Percentiles rank a stretch among this genome's conserved stretches.
Evolutionary conservation across 2,888 invertebrate species (phyloP).

Genomic region (Dryocosmus kuriphilus): DNA sequence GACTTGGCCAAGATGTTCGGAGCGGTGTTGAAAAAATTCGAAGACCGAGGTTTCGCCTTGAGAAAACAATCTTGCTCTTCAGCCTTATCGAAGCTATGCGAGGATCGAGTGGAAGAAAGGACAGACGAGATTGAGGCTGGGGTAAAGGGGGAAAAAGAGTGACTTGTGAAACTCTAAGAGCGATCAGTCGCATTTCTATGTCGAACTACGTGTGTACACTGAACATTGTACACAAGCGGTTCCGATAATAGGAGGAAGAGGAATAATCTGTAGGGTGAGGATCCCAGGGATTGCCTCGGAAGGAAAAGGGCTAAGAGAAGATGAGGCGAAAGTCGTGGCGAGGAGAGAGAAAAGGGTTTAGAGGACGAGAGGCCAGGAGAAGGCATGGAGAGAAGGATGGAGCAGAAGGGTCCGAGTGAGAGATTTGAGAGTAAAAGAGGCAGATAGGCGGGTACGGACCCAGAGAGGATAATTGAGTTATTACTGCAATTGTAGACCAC

Average conservation of each 20-base stretch:
- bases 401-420: conserved; percentile 70
- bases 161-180: conserved; percentile 31
- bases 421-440: conserved; percentile 77
- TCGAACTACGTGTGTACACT: conserved; percentile 21
- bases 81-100: conserved; percentile 21
- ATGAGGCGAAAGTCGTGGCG: conserved; percentile 35
- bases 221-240: conserved; percentile 26
- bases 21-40: conserved; percentile 19
- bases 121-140: conserved; percentile 37
- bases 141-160: conserved; percentile 53
- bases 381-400: conserved; percentile 53
- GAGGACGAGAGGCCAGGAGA: conserved; percentile 44
- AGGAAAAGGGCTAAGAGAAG: conserved; percentile 27
- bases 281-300: conserved; percentile 2
- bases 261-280: conserved; percentile 12
- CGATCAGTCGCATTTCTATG: conserved; percentile 14
- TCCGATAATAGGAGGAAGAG: conserved; percentile 17
- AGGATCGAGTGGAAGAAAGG: conserved; percentile 38
- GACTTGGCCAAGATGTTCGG: conserved; percentile 9
- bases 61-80: conserved; percentile 32
- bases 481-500: conserved; percentile 79
- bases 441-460: conserved; percentile 76
- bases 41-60: conserved; percentile 29
- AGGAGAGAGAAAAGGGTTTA: conserved; percentile 48
- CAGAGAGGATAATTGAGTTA: conserved; percentile 78